phyloP scores from a whole-genome alignment of 2,113 vertebrate genomes.

The Amblyopsis rosae region DNA sequence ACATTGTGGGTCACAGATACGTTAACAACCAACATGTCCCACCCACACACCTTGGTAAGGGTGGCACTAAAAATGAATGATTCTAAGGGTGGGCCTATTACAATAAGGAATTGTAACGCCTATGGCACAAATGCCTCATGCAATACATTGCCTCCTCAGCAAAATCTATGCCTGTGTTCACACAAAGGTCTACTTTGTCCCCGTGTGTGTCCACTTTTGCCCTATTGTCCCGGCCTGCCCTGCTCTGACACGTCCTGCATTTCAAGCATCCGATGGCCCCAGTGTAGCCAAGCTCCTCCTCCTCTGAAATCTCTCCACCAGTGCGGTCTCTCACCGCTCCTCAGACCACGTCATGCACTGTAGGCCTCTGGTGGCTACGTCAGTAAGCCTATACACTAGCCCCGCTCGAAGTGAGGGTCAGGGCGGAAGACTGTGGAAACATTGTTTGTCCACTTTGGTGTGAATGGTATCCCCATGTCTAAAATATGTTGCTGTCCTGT shows the following conservation, averaged over 20 bases:
- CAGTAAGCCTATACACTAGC: neutral
- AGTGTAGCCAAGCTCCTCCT: slow-evolving; percentile 45
- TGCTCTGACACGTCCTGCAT: slow-evolving; percentile 60
- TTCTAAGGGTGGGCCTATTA: slow-evolving; percentile 51
- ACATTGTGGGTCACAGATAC: slow-evolving; percentile 26
- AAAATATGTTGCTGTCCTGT: no score
- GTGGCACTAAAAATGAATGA: slow-evolving; percentile 28
- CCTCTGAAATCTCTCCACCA: slow-evolving; percentile 24
- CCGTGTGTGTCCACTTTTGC: slow-evolving; percentile 44
- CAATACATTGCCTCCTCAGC: slow-evolving; percentile 49
- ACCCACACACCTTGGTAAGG: slow-evolving; percentile 31
- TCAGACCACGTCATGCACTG: slow-evolving; percentile 27
- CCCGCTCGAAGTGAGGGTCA: no score
- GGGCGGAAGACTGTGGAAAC: no score
- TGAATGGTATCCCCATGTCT: no score
- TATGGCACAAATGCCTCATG: slow-evolving; percentile 44
- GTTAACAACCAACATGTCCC: slow-evolving; percentile 47
- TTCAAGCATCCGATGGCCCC: slow-evolving; percentile 52
- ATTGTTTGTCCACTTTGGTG: no score
- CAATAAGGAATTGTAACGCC: slow-evolving; percentile 68
- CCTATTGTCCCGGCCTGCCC: slow-evolving; percentile 62
- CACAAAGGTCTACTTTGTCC: slow-evolving; percentile 67
- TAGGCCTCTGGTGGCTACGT: slow-evolving; percentile 9
- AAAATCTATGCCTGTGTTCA: slow-evolving; percentile 59
- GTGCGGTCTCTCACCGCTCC: slow-evolving; percentile 6